These are phyloP conservation scores for Lasioglossum calceatum DNA, from an alignment of 2,888 invertebrate genomes.

Conservation along the genomic window DNA sequence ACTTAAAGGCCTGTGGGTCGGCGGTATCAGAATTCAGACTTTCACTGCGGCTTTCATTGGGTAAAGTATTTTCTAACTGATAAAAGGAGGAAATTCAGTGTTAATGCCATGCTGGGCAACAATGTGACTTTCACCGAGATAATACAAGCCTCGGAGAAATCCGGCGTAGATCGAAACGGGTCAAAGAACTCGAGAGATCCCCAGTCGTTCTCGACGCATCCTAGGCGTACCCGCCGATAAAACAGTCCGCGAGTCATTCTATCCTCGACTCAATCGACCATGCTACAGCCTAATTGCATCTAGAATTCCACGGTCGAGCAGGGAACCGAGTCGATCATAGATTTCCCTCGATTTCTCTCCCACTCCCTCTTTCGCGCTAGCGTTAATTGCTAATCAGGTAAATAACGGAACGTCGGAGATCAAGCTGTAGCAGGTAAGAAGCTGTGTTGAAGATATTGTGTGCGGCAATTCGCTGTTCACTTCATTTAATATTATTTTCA, in stretches of 20 bases:
- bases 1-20: not conserved
- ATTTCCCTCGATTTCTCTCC: constrained; percentile 44
- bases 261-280: constrained; percentile 24
- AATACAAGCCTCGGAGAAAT: constrained; percentile 50
- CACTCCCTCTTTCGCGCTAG: constrained; percentile 19
- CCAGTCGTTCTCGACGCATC: constrained; percentile 37
- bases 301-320: constrained; percentile 21
- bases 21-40: constrained; percentile 23
- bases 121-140: constrained; percentile 60
- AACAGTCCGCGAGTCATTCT: constrained; percentile 40
- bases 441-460: not conserved
- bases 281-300: constrained; percentile 25
- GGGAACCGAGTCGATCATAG: constrained; percentile 35
- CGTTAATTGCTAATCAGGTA: constrained; percentile 62
- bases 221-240: constrained; percentile 33
- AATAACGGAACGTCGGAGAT: constrained; percentile 46
- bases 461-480: not conserved
- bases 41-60: constrained; percentile 38
- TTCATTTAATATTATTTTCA: not conserved
- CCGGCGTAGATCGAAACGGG: constrained; percentile 48
- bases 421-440: not conserved
- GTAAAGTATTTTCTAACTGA: constrained; percentile 24
- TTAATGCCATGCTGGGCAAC: constrained; percentile 30
- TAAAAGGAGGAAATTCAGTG: constrained; percentile 42
- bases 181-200: constrained; percentile 55